Evolutionary conservation across 2,888 invertebrate species (phyloP).

Genomic region (Acrobasis suavella): DNA sequence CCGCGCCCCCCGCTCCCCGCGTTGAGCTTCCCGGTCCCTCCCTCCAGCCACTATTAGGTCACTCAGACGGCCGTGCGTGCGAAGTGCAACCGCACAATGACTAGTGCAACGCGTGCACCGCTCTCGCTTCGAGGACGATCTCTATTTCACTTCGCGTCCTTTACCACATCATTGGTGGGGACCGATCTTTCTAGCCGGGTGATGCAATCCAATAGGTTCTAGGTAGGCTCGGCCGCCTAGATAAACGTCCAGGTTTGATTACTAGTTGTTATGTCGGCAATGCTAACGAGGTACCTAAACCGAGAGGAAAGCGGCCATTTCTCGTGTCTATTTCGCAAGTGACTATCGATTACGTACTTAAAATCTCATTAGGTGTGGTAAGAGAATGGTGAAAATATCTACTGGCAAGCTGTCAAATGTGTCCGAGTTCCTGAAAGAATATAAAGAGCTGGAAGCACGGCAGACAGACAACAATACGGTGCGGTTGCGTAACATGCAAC

Average conservation of each 20-base stretch:
- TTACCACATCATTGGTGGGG: conserved; percentile 79
- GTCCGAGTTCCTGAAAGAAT: conserved; percentile 9
- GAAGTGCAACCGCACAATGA: conserved; percentile 79
- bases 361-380: conserved; percentile 16
- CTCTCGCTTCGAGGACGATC: conserved; percentile 83
- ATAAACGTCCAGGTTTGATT: conserved; percentile 60
- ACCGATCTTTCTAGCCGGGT: conserved; percentile 79
- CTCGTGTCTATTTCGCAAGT: conserved; percentile 16
- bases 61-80: conserved; percentile 79
- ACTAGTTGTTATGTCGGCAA: conserved; percentile 45
- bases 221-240: conserved; percentile 60
- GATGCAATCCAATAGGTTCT: conserved; percentile 73
- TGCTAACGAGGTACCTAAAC: conserved; percentile 29
- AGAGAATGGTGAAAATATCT: background rate
- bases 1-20: conserved; percentile 63
- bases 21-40: conserved; percentile 76
- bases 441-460: conserved; percentile 29
- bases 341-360: conserved; percentile 22
- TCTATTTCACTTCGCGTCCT: conserved; percentile 81
- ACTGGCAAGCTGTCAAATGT: conserved; percentile 2
- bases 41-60: conserved; percentile 82
- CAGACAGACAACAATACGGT: conserved; percentile 52
- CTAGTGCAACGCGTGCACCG: conserved; percentile 81
- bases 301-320: conserved; percentile 28
- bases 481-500: conserved; percentile 58